Evolutionary conservation across 1,140 invertebrate species (phyloP).

Genomic region (Ladona fulva): DNA sequence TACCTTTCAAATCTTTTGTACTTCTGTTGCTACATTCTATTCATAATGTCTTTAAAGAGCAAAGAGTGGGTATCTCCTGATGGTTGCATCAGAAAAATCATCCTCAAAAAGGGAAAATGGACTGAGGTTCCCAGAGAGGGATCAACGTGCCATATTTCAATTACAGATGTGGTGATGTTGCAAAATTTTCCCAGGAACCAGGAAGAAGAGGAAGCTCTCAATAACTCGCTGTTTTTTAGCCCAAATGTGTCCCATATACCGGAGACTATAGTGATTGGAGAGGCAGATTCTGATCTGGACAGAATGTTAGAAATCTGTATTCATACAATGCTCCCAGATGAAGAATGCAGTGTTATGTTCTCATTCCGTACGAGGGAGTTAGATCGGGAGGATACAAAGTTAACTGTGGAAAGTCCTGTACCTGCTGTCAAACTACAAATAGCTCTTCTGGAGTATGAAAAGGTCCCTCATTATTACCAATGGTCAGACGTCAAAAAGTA

Average conservation of each 20-base stretch:
- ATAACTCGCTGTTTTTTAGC: conserved; percentile 14
- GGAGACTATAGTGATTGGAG: conserved; percentile 15
- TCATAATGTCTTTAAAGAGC: background rate
- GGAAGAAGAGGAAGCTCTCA: conserved; percentile 4
- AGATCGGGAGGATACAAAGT: background rate
- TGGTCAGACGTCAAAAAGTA: conserved; percentile 39
- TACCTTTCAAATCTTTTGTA: too few relatives aligned
- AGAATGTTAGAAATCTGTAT: conserved; percentile 17
- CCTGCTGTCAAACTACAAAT: conserved; percentile 11
- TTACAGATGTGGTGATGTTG: background rate
- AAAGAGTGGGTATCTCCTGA: conserved; percentile 11
- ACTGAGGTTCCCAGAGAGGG: conserved; percentile 16
- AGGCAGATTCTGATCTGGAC: conserved; percentile 19
- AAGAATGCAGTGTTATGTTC: conserved; percentile 1
- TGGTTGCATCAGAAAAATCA: conserved; percentile 14
- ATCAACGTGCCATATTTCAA: conserved; percentile 10
- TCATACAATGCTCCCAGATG: conserved; percentile 10
- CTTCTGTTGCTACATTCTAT: too few relatives aligned
- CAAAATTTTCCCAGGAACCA: background rate
- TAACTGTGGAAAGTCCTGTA: background rate
- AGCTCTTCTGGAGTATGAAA: conserved; percentile 8
- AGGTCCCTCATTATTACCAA: conserved; percentile 32
- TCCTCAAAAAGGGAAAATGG: conserved; percentile 11
- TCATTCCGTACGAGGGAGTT: background rate
- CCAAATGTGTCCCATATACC: background rate